Conservation (phyloP, 1,140 invertebrate genomes). For the Brachionus paranguensis region DNA sequence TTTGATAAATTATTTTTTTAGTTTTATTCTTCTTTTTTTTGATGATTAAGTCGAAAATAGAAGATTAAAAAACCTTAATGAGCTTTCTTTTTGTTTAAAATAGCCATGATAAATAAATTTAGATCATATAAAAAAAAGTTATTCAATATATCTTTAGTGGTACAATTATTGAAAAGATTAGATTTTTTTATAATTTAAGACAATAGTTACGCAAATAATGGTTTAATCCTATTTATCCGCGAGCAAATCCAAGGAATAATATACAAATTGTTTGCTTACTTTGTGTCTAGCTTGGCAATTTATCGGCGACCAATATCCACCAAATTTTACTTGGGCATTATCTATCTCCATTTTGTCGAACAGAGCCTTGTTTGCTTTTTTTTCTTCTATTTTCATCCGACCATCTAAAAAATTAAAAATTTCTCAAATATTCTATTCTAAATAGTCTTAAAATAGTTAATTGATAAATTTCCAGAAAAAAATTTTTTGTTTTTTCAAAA, state of each 20-base stretch:
- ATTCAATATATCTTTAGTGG: neutral
- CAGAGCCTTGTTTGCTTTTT: neutral
- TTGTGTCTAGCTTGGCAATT: constrained; percentile 46
- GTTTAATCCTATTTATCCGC: constrained; percentile 22
- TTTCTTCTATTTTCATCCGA: neutral
- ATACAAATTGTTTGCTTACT: constrained; percentile 48
- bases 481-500: too few species aligned
- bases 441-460: neutral
- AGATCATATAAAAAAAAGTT: neutral
- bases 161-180: neutral
- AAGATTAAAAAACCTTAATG: neutral
- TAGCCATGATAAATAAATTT: neutral
- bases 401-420: neutral
- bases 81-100: neutral
- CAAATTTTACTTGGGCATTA: neutral
- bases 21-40: neutral
- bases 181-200: neutral
- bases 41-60: neutral
- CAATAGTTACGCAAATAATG: neutral
- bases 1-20: neutral
- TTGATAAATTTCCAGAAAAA: too few species aligned
- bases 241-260: neutral
- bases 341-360: neutral
- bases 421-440: neutral
- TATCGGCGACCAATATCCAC: constrained; percentile 44